Base-by-base conservation (phyloP, 2,113 vertebrate species). In the Myocastor coypus region DNA sequence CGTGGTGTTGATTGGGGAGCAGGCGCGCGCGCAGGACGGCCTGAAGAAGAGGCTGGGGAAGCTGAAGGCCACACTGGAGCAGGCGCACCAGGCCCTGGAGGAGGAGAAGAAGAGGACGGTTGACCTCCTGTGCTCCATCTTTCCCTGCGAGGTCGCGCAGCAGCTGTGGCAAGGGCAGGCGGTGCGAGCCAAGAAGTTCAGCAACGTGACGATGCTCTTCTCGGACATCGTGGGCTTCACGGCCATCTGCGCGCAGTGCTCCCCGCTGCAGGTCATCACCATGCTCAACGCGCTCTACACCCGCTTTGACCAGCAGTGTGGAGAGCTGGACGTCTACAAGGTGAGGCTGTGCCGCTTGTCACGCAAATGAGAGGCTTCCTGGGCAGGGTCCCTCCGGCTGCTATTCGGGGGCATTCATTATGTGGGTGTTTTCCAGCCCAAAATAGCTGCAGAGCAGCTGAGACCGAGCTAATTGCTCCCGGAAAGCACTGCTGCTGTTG, bases 211-310 rank as follows among this genome's bases (percentile, higher is more conserved):
- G 5, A 99, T 99, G 99, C 99, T 99, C 81, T 99, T 99, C 98
- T 99, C 99, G 4, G 99, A 99, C 98, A 99, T 99, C 19, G 99
- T 99, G 94, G 99, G 99, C 91, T 99, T 99, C 98, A 99, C 99
- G 0, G 99, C 99, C 83, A 99, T 99, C 97, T 99, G 99, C 97
- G 99, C 99, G 3, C 98, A 98, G 11, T 99, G 99, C 85, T 99
- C 99, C 2, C 99, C 99, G 0, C 99, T 99, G 99, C 99, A 99
- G 98, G 99, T 99, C 98, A 99, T 99, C 98, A 99, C 99, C 97
- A 99, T 99, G 99, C 99, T 99, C 91, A 99, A 99, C 6, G 99
- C 99, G 69, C 98, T 99, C 73, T 99, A 99, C 98, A 99, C 99
- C 32, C 99, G 99, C 95, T 99, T 99, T 96, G 99, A 99, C 98